Evolutionary conservation across 92 coral and sea anemone genomes (phyloP).

Genomic region (Porites lobata): DNA sequence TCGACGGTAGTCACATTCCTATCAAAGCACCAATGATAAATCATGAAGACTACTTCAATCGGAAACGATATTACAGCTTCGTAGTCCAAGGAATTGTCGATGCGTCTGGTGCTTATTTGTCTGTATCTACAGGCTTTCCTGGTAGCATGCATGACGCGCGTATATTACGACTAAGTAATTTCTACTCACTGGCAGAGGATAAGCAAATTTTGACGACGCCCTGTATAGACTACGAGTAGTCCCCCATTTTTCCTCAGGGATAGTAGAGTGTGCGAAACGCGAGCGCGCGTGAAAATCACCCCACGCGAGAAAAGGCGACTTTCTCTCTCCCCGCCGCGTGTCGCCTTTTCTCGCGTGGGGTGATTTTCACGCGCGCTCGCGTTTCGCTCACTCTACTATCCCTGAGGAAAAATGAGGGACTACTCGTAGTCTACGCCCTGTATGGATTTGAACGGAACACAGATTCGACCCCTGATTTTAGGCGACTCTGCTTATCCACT

Average conservation of each 20-base stretch:
- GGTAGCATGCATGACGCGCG: conserved; percentile 31
- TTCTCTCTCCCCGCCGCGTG: too few species aligned
- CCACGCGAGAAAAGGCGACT: too few species aligned
- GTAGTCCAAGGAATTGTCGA: conserved; percentile 30
- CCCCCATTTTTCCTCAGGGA: too few species aligned
- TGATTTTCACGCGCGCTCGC: too few species aligned
- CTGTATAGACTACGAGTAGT: too few species aligned
- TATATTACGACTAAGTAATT: conserved; percentile 33
- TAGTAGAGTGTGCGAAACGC: too few species aligned
- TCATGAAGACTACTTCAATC: conserved; percentile 20
- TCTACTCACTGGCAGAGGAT: conserved; percentile 28
- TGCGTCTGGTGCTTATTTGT: conserved; percentile 35
- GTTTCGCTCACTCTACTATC: too few species aligned
- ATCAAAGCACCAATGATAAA: conserved; percentile 9
- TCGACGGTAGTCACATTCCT: conserved; percentile 20
- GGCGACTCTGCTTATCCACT: conserved; percentile 42
- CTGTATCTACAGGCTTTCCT: conserved; percentile 38
- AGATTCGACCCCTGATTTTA: conserved; percentile 32
- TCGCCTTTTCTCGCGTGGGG: too few species aligned
- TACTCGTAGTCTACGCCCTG: too few species aligned
- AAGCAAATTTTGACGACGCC: conserved; percentile 35
- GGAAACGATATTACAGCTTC: conserved; percentile 16
- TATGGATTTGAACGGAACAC: conserved; percentile 28
- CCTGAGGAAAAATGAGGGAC: too few species aligned
- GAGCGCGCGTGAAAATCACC: too few species aligned